Evolutionary conservation across 2,888 invertebrate genomes (phyloP).

Genomic region (Stenotaenia linearis): DNA sequence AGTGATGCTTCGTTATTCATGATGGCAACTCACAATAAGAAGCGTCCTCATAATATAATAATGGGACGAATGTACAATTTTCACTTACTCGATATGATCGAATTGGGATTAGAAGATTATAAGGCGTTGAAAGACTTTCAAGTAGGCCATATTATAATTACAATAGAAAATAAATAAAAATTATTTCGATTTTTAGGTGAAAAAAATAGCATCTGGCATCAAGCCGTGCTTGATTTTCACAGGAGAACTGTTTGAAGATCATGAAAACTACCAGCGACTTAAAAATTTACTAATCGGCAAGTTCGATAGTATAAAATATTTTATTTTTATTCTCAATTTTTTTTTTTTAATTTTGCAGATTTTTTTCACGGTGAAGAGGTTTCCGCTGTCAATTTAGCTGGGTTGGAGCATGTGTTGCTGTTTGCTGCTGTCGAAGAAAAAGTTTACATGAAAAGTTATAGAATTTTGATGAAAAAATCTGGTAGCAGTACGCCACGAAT

Average conservation of each 20-base stretch:
- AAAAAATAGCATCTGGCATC: slow-evolving; percentile 70
- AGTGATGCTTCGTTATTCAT: slow-evolving; percentile 84
- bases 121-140: slow-evolving; percentile 69
- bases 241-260: slow-evolving; percentile 82
- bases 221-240: slow-evolving; percentile 77
- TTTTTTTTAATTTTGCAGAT: slow-evolving; percentile 60
- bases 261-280: slow-evolving; percentile 68
- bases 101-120: slow-evolving; percentile 81
- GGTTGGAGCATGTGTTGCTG: slow-evolving; percentile 86
- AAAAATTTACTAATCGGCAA: slow-evolving; percentile 67
- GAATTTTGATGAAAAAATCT: slow-evolving; percentile 82
- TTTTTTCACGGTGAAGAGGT: slow-evolving; percentile 82
- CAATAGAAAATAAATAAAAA: too few species aligned
- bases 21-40: slow-evolving; percentile 88
- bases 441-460: slow-evolving; percentile 68
- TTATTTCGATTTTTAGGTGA: too few species aligned
- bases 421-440: slow-evolving; percentile 78
- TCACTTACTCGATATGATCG: slow-evolving; percentile 90
- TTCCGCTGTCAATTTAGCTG: slow-evolving; percentile 77
- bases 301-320: too few species aligned
- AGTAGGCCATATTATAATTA: slow-evolving; percentile 40
- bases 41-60: slow-evolving; percentile 85
- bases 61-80: slow-evolving; percentile 79
- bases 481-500: slow-evolving; percentile 80
- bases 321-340: too few species aligned